Base-by-base conservation (phyloP, 2,113 vertebrate genomes). In the Taurulus bubalis region DNA sequence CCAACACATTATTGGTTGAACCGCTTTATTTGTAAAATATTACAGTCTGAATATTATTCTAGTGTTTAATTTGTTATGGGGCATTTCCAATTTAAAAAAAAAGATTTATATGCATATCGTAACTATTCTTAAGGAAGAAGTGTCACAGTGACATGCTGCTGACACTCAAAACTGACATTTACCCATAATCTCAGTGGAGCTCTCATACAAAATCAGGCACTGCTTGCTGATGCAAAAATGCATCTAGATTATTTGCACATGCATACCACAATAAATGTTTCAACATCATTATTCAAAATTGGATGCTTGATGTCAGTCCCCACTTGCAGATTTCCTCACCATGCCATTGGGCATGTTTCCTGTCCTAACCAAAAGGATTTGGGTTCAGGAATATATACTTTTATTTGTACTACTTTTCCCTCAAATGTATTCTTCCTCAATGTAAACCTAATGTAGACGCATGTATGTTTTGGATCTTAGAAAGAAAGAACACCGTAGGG, bases 81-180 rank as follows among this genome's bases (percentile, higher is more conserved):
- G 14, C 12, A 47, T 62, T 83, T 68, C 0, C n/a, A 11, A 14
- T 49, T 24, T n/a, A n/a, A 47, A 24, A 70, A 58, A 65, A 64
- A 6, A 47, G 32, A 59, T n/a, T 66, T 53, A 58, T 9, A 38
- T 49, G 22, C 11, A 53, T 7, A 60, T 22, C 24, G 42, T 58
- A 42, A 58, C 82, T 47, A 79, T 42, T 79, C 59, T 36, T 22
- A 11, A 58, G 20, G 51, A 63, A 60, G 3, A 68, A 69, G 18
- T 62, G 65, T 71, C 65, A 47, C 4, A n/a, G 22, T 53, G 45
- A 34, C 56, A 58, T n/a, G 47, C 24, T 59, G 77, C 65, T 32
- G 32, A 56, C 30, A 53, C 28, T 24, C n/a, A 55, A 62, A 75
- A 73, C 56, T 77, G 49, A 67, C 69, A 66, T 30, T 8, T 56